These are phyloP conservation scores for Charanyca ferruginea DNA, from an alignment of 2,888 invertebrate genomes.

Conservation along the genomic window DNA sequence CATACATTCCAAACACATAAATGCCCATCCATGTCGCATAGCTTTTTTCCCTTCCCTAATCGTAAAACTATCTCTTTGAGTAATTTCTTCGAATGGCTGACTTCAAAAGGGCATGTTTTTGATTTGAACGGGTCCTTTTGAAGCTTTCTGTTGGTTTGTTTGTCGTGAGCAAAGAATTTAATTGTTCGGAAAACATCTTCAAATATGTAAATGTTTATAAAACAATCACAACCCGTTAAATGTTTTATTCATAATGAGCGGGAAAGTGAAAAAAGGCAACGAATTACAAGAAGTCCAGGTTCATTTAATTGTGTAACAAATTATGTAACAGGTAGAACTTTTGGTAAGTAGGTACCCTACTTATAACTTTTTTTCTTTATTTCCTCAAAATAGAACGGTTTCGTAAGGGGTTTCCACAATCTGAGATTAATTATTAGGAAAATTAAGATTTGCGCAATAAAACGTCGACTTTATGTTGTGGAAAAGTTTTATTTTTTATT, in stretches of 20 bases:
- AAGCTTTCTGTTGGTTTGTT: constrained; percentile 40
- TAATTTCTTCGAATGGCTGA: constrained; percentile 83
- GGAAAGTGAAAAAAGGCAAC: constrained; percentile 38
- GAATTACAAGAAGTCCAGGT: constrained; percentile 54
- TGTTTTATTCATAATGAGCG: constrained; percentile 58
- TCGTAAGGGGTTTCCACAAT: constrained; percentile 58
- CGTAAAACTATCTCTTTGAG: constrained; percentile 84
- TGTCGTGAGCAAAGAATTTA: constrained; percentile 42
- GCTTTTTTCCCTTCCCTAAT: constrained; percentile 68
- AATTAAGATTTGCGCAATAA: constrained; percentile 65
- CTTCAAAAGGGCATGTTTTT: constrained; percentile 82
- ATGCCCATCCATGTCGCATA: constrained; percentile 77
- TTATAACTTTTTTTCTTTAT: constrained; percentile 46
- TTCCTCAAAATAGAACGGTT: constrained; percentile 46
- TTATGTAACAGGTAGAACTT: constrained; percentile 51
- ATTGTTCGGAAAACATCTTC: constrained; percentile 50
- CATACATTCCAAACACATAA: constrained; percentile 82
- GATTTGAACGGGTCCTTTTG: constrained; percentile 56
- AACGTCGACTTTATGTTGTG: constrained; percentile 50
- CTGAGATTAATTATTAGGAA: constrained; percentile 69
- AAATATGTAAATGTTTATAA: constrained; percentile 47
- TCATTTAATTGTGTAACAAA: constrained; percentile 54
- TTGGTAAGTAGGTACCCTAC: constrained; percentile 15
- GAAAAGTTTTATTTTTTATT: constrained; percentile 50
- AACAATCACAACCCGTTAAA: constrained; percentile 56